These are phyloP conservation scores for Aphrocallistes beatrix DNA, from an alignment of 37 sponge, comb jelly and placozoan species.

Conservation along the genomic window DNA sequence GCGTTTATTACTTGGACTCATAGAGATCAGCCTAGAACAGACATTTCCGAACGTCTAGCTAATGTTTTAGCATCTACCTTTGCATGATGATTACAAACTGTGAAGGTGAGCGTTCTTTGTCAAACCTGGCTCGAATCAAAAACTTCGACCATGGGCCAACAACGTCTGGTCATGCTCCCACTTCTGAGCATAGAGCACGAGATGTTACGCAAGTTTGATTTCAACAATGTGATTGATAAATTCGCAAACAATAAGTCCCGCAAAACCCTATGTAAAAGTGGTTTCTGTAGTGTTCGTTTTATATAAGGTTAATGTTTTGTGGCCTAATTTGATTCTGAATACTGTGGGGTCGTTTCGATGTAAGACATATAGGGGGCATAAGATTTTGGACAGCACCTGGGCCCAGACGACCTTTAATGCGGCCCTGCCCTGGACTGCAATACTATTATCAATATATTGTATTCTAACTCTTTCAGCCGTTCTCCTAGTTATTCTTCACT, in stretches of 20 bases:
- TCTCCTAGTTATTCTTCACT: too few relatives aligned
- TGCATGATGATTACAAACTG: neutral
- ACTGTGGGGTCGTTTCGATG: neutral
- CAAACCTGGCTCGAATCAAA: neutral
- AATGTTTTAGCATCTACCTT: neutral
- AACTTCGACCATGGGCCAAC: neutral
- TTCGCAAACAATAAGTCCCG: neutral
- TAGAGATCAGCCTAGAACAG: neutral
- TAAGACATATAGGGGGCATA: neutral
- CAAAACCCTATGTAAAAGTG: neutral
- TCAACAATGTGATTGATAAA: slow-evolving; percentile 6
- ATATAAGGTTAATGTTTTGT: neutral
- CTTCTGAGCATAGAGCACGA: neutral
- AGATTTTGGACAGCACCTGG: slow-evolving; percentile 14
- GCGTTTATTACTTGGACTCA: neutral
- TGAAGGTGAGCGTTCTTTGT: neutral
- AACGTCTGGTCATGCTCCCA: neutral
- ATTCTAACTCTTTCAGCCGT: too few relatives aligned
- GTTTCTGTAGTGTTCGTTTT: neutral
- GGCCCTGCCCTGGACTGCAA: too few relatives aligned
- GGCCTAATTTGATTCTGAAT: neutral
- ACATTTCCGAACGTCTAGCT: neutral
- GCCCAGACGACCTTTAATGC: slow-evolving; percentile 3
- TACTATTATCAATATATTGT: too few relatives aligned
- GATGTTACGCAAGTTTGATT: slow-evolving; percentile 10